These are phyloP conservation scores for Pteropus rufus DNA, from an alignment of 2,797 vertebrate genomes.

Conservation along the genomic window DNA sequence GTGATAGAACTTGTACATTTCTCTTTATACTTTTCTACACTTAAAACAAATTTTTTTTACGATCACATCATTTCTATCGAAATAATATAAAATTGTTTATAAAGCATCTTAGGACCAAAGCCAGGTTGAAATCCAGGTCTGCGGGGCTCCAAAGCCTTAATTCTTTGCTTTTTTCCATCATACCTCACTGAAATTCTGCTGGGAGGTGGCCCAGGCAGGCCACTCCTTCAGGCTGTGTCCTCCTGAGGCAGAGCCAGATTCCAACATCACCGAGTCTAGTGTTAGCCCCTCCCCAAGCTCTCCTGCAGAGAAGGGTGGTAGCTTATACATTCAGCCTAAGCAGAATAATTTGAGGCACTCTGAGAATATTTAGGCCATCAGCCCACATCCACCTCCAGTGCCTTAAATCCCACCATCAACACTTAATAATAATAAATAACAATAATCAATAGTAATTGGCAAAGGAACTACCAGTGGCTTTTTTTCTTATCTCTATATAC, in stretches of 20 bases:
- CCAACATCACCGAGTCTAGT: neutral
- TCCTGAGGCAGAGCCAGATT: neutral
- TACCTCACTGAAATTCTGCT: neutral
- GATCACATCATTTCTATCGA: neutral
- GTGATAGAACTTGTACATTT: neutral
- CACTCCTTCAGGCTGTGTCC: neutral
- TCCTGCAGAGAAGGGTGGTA: neutral
- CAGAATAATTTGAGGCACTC: neutral
- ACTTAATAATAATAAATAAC: neutral
- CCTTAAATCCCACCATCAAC: neutral
- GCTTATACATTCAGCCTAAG: neutral
- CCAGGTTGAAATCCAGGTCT: neutral
- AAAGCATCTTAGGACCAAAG: neutral
- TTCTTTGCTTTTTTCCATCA: neutral
- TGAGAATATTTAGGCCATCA: neutral
- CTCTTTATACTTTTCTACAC: neutral
- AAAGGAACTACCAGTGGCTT: neutral
- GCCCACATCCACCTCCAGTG: neutral
- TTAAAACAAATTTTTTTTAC: neutral
- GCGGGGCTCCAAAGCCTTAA: neutral
- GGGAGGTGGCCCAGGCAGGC: no score
- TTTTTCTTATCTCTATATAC: neutral
- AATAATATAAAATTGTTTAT: neutral
- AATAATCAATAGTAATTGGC: neutral
- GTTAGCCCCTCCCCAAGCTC: neutral